Evolutionary conservation across 1,140 invertebrate genomes (phyloP), one percentile per base, ranked within the genome.

Genomic region (Drosophila kikkawai): DNA sequence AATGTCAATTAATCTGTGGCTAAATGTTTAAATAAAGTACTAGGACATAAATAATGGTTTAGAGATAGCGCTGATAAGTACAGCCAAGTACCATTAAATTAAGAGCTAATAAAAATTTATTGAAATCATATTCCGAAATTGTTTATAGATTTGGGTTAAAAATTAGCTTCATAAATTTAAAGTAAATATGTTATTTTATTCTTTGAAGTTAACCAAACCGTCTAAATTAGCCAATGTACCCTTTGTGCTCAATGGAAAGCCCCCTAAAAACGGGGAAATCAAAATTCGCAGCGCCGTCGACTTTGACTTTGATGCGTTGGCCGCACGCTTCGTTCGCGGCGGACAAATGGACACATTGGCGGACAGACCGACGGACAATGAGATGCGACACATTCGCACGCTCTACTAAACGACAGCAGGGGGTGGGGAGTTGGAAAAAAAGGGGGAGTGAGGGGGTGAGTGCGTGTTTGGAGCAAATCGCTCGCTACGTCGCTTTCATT

Each of bases 401-500:
- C 76, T 79, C 77, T 51, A 60, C 76, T 73, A 56, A 79, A 65
- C 53, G 58, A 56, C 22, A 64, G 45, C 42, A 7, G 57, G 41
- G 55, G 6, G 29, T 8, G 26, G 29, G 37, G 19, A 15, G 63
- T 9, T 42, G 34, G 32, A 7, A 36, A 39, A 37, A 39, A 15
- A 15, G 37, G 37, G 37, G 13, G 37, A 5, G n/a, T 8, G 32
- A 34, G 32, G 9, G 19, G 41, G 57, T 13, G 64, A 71, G 76
- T 88, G 83, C 84, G 85, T 87, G 84, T 79, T 85, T 81, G 56
- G 68, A 90, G 79, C 66, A 90, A 90, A 90, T 90, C 75, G 74
- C 44, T 80, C 41, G 74, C 66, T 73, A 57, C 51, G 51, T 78
- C 67, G 84, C 80, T 80, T 87, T 83, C 84, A 84, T 90, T 90